A percentile compares a stretch with the other conserved stretches of the same genome.
phyloP scores from a whole-genome alignment of 2,888 invertebrate species.

The Pristionchus exspectatus region DNA sequence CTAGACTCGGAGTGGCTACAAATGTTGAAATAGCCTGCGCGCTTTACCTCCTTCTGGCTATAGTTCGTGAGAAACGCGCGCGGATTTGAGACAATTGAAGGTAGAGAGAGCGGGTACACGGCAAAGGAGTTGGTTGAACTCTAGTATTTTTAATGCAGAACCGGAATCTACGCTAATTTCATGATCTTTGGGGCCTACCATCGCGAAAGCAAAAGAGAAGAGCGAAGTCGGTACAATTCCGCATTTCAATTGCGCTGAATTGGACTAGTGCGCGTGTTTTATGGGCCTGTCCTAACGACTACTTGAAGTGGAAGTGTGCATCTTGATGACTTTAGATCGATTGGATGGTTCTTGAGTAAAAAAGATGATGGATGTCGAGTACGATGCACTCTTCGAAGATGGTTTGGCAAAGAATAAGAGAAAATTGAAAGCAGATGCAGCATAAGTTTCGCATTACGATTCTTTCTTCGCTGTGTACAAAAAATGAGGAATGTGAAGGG shows the following conservation, averaged over 20 bases:
- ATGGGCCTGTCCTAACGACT: not conserved
- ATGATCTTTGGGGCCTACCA: not conserved
- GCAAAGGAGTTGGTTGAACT: not conserved
- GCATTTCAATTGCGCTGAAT: not conserved
- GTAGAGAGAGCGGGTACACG: not conserved
- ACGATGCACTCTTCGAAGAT: too few relatives aligned
- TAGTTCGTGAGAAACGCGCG: not conserved
- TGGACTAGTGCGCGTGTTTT: not conserved
- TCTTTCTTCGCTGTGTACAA: not conserved
- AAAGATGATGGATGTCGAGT: too few relatives aligned
- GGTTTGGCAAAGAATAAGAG: too few relatives aligned
- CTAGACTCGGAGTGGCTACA: not conserved
- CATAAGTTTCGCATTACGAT: not conserved
- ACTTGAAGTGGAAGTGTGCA: not conserved
- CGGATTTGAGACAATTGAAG: not conserved
- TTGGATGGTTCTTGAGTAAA: not conserved
- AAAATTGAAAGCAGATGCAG: too few relatives aligned
- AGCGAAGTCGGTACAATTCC: not conserved
- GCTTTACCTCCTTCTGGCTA: not conserved
- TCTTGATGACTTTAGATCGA: not conserved
- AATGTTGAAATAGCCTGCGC: conserved; percentile 6
- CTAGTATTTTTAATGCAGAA: not conserved
- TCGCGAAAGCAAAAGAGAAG: not conserved
- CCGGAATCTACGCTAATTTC: not conserved
- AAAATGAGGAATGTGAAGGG: too few relatives aligned